Percentiles rank a stretch among this genome's conserved stretches.
Conservation (phyloP, 2,113 vertebrate genomes). For the Melozone crissalis region DNA sequence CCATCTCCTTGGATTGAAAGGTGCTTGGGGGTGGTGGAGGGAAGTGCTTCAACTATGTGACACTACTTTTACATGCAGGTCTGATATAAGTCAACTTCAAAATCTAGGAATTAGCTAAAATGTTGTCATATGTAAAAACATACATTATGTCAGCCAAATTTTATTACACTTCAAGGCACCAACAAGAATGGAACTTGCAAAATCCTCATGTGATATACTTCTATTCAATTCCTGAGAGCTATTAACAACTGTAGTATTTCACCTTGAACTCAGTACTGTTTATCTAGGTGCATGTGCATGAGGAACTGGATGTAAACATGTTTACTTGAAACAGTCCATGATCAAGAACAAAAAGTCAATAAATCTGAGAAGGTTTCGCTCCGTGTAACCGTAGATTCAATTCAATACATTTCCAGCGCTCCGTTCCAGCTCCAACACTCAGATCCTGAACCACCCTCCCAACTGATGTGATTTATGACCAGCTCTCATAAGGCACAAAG, state of each 20-base stretch:
- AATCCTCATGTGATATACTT: neutral
- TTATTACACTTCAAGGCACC: neutral
- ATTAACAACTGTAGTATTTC: slow-evolving; percentile 12
- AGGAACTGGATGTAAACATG: slow-evolving; percentile 58
- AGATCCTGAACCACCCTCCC: slow-evolving; percentile 15
- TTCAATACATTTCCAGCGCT: slow-evolving; percentile 34
- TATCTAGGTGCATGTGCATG: slow-evolving; percentile 53
- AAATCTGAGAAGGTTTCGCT: slow-evolving; percentile 61
- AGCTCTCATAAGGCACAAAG: slow-evolving; percentile 54
- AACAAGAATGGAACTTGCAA: slow-evolving; percentile 9
- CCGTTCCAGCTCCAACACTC: neutral
- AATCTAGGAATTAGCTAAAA: neutral
- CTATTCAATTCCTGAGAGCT: slow-evolving; percentile 27
- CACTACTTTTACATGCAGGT: neutral
- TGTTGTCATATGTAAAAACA: neutral
- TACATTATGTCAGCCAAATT: neutral
- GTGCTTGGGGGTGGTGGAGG: fast-evolving
- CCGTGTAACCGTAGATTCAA: slow-evolving; percentile 42
- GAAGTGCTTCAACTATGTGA: neutral
- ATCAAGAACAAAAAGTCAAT: slow-evolving; percentile 66
- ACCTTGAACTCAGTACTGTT: slow-evolving; percentile 53
- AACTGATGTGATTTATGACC: slow-evolving; percentile 39
- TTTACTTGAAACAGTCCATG: slow-evolving; percentile 61
- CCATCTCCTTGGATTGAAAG: neutral
- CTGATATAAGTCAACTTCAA: neutral